Percentiles rank a stretch among this genome's conserved stretches.
Evolutionary conservation across 2,797 vertebrate genomes (phyloP).

Genomic region (Myiotriccus ornatus): DNA sequence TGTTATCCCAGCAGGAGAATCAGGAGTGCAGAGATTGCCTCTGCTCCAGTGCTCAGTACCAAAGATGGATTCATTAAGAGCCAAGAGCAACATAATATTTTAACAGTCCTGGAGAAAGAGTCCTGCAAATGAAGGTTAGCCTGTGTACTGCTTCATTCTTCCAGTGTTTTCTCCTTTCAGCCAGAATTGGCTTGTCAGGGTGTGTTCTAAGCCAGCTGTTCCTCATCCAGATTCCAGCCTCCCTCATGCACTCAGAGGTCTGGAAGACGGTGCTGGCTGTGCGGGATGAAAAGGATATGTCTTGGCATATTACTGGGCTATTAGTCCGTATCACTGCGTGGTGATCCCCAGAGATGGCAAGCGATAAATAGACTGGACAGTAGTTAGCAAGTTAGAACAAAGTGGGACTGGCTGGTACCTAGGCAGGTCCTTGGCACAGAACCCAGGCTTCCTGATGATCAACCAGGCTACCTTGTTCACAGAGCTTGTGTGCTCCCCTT

Average conservation of each 20-base stretch:
- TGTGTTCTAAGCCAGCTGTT: constrained; percentile 49
- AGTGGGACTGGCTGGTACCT: not conserved
- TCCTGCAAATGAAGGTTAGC: not conserved
- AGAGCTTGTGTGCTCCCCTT: not conserved
- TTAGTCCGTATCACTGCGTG: not conserved
- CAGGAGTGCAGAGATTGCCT: not conserved
- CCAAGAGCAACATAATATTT: not conserved
- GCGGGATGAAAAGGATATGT: constrained; percentile 14
- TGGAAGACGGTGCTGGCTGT: constrained; percentile 47
- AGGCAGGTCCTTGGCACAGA: not conserved
- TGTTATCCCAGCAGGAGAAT: not conserved
- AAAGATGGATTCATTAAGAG: not conserved
- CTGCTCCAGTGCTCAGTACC: not conserved
- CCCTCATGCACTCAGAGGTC: constrained; percentile 32
- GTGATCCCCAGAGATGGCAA: not conserved
- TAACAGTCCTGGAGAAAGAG: not conserved
- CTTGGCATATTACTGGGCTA: constrained; percentile 37
- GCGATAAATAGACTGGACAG: constrained; percentile 27
- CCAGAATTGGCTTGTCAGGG: not conserved
- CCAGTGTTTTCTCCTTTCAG: constrained; percentile 17
- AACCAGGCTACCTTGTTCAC: not conserved
- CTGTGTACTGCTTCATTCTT: not conserved
- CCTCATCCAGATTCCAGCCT: constrained; percentile 48
- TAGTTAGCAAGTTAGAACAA: not conserved
- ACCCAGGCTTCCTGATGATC: not conserved